These are phyloP conservation scores for Cyclophora albipunctata DNA, from an alignment of 2,888 invertebrate genomes.

Conservation along the genomic window DNA sequence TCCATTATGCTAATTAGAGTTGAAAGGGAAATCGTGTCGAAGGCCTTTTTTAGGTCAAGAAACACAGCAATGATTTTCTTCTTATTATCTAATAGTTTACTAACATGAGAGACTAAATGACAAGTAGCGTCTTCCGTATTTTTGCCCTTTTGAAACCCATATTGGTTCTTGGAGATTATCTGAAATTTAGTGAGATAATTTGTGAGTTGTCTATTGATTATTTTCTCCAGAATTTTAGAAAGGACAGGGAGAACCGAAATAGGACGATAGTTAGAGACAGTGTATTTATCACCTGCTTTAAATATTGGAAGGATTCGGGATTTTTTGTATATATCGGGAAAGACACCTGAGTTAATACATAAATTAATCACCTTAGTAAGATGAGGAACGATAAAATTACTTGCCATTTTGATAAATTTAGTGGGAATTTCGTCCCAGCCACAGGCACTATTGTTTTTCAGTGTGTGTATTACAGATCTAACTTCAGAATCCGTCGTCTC, in stretches of 20 bases:
- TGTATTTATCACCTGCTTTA: conserved; percentile 6
- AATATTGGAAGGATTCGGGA: conserved; percentile 1
- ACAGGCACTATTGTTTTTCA: too few species aligned
- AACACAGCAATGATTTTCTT: background rate
- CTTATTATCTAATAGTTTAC: background rate
- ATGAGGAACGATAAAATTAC: too few species aligned
- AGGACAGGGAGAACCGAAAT: conserved; percentile 8
- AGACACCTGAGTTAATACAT: too few species aligned
- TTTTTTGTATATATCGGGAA: too few species aligned
- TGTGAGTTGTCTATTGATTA: conserved; percentile 3
- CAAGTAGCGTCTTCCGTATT: background rate
- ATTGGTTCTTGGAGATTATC: conserved; percentile 4
- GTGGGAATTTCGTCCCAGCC: too few species aligned
- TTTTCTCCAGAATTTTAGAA: conserved; percentile 7
- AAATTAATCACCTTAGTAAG: too few species aligned
- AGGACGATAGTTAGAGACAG: conserved; percentile 9
- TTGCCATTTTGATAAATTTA: too few species aligned
- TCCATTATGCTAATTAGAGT: conserved; percentile 8
- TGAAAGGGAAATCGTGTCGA: background rate
- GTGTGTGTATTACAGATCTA: too few species aligned
- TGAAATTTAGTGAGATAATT: background rate
- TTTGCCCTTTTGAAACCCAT: conserved; percentile 5
- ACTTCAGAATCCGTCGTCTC: too few species aligned
- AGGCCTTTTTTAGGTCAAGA: background rate
- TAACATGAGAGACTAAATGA: background rate